Evolutionary conservation across 37 sponge, comb jelly and placozoan genomes (phyloP).

Genomic region (Crambe crambe): DNA sequence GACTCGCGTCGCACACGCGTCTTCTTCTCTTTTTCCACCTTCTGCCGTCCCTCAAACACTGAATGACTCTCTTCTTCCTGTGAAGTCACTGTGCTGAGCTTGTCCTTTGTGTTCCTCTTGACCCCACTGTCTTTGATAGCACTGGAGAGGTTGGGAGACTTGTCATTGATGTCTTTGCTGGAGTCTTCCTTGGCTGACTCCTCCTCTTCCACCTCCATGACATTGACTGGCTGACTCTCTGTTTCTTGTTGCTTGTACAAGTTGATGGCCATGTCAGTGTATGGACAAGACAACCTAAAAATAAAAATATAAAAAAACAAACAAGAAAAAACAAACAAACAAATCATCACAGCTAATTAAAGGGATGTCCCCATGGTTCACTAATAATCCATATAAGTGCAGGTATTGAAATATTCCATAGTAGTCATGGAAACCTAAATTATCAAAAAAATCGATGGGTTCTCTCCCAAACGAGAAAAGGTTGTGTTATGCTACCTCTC

Average conservation of each 20-base stretch:
- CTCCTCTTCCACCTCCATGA: conserved; percentile 41
- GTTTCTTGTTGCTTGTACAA: conserved; percentile 40
- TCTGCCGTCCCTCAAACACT: conserved; percentile 5
- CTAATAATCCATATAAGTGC: no score
- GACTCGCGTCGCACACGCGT: conserved; percentile 4
- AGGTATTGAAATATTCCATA: no score
- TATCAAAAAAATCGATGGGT: no score
- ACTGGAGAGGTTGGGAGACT: no score
- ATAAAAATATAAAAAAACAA: background rate
- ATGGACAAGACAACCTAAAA: conserved; percentile 24
- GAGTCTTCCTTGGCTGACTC: background rate
- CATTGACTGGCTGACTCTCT: conserved; percentile 45
- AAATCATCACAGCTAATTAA: background rate
- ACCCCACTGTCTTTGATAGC: background rate
- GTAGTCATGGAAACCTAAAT: no score
- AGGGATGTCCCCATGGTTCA: no score
- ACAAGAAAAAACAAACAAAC: background rate
- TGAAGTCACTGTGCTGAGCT: background rate
- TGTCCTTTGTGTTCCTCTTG: no score
- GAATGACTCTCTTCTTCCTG: background rate
- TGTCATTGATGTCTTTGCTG: background rate
- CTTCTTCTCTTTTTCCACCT: background rate
- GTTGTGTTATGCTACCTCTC: no score
- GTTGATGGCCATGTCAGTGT: conserved; percentile 30
- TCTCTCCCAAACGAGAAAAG: no score